Percentiles rank a stretch among this genome's conserved stretches.
Conservation (phyloP, 2,797 vertebrate species). For the Nyctalus aviator region DNA sequence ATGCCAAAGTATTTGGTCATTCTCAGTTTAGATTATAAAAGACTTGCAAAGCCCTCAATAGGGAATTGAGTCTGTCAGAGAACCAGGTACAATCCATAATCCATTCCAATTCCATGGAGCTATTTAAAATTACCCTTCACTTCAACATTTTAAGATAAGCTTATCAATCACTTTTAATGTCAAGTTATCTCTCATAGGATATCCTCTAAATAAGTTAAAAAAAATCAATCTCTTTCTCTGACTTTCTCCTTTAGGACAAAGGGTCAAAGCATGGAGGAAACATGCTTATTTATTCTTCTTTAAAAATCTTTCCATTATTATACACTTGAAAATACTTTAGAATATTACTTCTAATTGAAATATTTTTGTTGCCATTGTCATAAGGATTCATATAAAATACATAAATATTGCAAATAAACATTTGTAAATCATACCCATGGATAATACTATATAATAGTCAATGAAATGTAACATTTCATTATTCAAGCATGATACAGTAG, state of each 20-base stretch:
- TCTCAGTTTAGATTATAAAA: not conserved
- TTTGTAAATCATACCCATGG: not conserved
- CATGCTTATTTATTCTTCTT: not conserved
- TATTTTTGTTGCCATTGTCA: conserved; percentile 80
- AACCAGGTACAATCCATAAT: not conserved
- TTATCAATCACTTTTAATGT: conserved; percentile 35
- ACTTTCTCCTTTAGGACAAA: not conserved
- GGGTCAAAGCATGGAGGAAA: not conserved
- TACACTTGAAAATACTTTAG: conserved; percentile 48
- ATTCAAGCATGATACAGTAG: conserved; percentile 81
- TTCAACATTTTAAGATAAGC: conserved; percentile 15
- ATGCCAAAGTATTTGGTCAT: not conserved
- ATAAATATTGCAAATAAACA: conserved; percentile 79
- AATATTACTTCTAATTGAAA: conserved; percentile 74
- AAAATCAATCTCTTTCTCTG: not conserved
- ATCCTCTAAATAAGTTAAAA: not conserved
- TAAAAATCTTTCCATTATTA: not conserved
- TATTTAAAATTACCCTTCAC: conserved; percentile 7
- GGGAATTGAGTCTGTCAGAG: not conserved
- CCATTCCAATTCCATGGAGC: not conserved
- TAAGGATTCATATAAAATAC: conserved; percentile 82
- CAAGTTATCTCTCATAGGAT: not conserved
- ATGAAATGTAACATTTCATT: conserved; percentile 83
- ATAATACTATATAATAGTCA: conserved; percentile 82
- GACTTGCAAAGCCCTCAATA: not conserved